Percentiles rank a stretch among this genome's conserved stretches.
phyloP scores from a whole-genome alignment of 1,140 invertebrate species.

The Brachionus sp. region DNA sequence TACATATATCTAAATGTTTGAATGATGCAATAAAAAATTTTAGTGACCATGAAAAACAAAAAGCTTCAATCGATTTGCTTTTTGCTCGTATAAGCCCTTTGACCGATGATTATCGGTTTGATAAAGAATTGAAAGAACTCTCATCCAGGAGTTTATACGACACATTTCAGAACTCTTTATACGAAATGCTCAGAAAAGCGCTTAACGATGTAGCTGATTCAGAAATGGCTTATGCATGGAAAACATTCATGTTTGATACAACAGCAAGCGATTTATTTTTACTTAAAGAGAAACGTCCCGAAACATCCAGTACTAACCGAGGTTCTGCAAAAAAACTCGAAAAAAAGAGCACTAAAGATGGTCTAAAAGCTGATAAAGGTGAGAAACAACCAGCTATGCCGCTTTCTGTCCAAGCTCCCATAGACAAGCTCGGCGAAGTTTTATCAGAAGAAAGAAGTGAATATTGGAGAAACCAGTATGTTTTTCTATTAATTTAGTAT shows the following conservation, averaged over 20 bases:
- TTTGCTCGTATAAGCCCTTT: slow-evolving; percentile 10
- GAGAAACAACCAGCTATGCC: not conserved
- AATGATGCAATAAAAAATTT: slow-evolving; percentile 55
- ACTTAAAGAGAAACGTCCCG: slow-evolving; percentile 52
- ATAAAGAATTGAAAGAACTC: not conserved
- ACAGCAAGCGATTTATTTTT: slow-evolving; percentile 53
- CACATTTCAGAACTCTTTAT: slow-evolving; percentile 56
- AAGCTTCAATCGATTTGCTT: slow-evolving; percentile 67
- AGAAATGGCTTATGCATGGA: slow-evolving; percentile 57
- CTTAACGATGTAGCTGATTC: slow-evolving; percentile 50
- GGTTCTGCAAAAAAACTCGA: slow-evolving; percentile 52
- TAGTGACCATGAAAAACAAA: slow-evolving; percentile 52
- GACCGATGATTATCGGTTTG: not conserved
- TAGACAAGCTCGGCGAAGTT: not conserved
- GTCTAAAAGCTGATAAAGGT: not conserved
- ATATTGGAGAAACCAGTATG: slow-evolving; percentile 44
- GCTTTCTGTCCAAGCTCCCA: not conserved
- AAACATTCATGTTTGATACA: slow-evolving; percentile 55
- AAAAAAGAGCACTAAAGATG: slow-evolving; percentile 48
- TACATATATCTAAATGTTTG: slow-evolving; percentile 53
- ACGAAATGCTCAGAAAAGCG: slow-evolving; percentile 52
- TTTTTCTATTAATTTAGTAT: no score
- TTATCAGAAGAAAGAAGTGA: slow-evolving; percentile 8
- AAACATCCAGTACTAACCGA: slow-evolving; percentile 50
- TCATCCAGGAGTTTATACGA: not conserved